Conservation (phyloP, 2,113 vertebrate species). For the Anoura caudifer region DNA sequence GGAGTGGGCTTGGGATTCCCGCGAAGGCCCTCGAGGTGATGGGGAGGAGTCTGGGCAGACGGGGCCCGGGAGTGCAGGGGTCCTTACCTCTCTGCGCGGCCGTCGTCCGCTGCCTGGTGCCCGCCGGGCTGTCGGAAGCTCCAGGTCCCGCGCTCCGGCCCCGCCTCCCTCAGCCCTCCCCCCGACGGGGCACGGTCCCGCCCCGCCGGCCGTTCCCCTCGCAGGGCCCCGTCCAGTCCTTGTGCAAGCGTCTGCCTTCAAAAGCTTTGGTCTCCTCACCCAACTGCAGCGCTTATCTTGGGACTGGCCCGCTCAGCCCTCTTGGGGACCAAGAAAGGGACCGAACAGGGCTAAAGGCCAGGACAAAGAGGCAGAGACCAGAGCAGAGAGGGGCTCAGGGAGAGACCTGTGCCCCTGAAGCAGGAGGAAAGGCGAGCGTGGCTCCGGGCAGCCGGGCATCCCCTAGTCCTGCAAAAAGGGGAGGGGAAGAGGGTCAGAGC, state of each 20-base stretch:
- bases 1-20: not conserved
- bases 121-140: not conserved
- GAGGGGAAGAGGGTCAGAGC: too few species aligned
- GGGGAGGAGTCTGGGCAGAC: constrained; percentile 53
- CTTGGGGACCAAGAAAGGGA: not conserved
- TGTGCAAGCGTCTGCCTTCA: constrained; percentile 63
- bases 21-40: not conserved
- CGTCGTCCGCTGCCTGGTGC: constrained; percentile 32
- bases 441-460: not conserved
- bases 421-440: not conserved
- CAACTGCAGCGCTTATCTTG: constrained; percentile 49
- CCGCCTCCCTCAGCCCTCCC: constrained; percentile 53
- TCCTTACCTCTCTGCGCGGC: constrained; percentile 64
- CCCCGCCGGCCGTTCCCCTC: constrained; percentile 3
- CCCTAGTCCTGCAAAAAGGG: fast-evolving
- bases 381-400: not conserved
- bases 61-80: constrained; percentile 28
- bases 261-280: constrained; percentile 33
- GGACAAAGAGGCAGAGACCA: not conserved
- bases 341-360: not conserved
- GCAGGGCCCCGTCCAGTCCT: not conserved
- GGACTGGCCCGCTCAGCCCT: not conserved
- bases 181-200: not conserved
- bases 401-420: not conserved
- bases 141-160: not conserved